Conservation (phyloP, 2,797 vertebrate species). For the Bovichtus variegatus region DNA sequence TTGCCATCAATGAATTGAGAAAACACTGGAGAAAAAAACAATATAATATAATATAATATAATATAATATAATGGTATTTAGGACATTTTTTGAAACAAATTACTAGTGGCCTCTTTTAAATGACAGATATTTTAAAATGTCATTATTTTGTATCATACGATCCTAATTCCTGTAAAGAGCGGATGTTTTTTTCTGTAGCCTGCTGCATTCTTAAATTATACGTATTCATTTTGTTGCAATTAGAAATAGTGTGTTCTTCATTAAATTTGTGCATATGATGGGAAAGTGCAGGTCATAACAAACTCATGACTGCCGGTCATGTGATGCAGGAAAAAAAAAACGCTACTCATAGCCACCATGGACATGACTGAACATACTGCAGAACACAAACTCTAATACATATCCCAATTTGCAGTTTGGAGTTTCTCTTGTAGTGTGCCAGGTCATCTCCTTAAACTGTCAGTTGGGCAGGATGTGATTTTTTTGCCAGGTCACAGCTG, state of each 20-base stretch:
- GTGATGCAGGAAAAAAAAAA: constrained; percentile 50
- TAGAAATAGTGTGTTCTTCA: constrained; percentile 40
- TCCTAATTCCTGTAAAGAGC: not conserved
- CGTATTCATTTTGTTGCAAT: constrained; percentile 16
- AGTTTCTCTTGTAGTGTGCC: not conserved
- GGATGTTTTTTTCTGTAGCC: constrained; percentile 11
- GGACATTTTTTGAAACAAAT: not conserved
- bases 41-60: no score
- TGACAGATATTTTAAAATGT: not conserved
- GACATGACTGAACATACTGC: not conserved
- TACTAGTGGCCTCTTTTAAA: not conserved
- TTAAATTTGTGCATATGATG: constrained; percentile 71
- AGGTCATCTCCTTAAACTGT: not conserved
- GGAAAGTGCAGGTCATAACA: constrained; percentile 31
- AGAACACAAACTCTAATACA: not conserved
- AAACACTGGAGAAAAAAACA: not conserved
- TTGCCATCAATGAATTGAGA: not conserved
- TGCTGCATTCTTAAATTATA: constrained; percentile 19
- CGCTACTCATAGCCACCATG: not conserved
- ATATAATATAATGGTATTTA: not conserved
- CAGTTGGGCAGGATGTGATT: not conserved
- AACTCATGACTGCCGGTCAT: constrained; percentile 78
- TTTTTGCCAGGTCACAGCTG: constrained; percentile 7
- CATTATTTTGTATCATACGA: no score
- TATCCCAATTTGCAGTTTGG: not conserved